Base-by-base conservation (phyloP, 1,140 invertebrate species). In the Calosoma granatense region DNA sequence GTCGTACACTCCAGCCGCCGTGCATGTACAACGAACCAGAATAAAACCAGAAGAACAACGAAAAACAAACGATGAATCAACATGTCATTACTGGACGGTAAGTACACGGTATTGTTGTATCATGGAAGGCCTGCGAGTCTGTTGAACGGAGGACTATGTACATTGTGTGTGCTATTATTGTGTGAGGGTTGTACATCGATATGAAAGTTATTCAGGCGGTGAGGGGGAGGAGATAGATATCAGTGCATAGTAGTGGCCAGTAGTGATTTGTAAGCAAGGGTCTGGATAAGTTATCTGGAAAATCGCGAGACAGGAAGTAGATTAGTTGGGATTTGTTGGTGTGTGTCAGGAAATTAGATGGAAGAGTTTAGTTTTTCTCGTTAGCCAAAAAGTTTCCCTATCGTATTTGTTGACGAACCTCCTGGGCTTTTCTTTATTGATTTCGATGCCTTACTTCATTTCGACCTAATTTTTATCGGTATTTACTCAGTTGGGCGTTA, bases 101-200 rank as follows among this genome's bases (percentile, higher is more conserved):
- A 47, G 17, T 47, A 47, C 17, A 47, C 6, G 41, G 41, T 47
- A 47, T 47, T 47, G 41, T 47, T 47, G n/a, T 47, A 47, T 47
- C 41, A 17, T 4, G 41, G 15, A 9, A 9, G 17, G 41, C 4
- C 17, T 36, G n/a, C n/a, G 26, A n/a, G 26, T 36, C n/a, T 36
- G 26, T 36, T 36, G 6, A 36, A 36, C 26, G 26, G 6, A 9
- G 26, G 26, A n/a, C n/a, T 9, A 36, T 36, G 26, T 36, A 36
- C n/a, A 36, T n/a, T 36, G 26, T n/a, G 26, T 6, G 6, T 47
- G 41, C 41, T 47, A 17, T 36, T 47, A 17, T 47, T 47, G 4
- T 47, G 14, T 30, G 14, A 11, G 41, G 41, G 15, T 11, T 47
- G 41, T 4, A 47, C 41, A 36, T 36, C 26, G 26, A 36, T 36